Conservation (phyloP, 2,797 vertebrate genomes). For the Crenuchus spilurus region DNA sequence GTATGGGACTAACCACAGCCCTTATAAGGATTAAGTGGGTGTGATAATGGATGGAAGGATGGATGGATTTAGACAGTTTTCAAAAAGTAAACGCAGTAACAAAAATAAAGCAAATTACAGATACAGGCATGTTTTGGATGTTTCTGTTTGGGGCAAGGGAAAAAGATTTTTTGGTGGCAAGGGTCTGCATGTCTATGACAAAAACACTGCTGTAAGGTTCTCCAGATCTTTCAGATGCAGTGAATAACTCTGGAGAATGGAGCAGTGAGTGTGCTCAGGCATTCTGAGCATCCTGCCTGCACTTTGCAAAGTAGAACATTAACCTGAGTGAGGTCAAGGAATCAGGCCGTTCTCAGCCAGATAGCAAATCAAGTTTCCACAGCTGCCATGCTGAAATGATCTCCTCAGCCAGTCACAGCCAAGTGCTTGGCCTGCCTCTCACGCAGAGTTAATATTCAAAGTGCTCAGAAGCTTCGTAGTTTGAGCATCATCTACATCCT, state of each 20-base stretch:
- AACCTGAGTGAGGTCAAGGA: conserved; percentile 49
- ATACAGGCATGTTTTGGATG: no score
- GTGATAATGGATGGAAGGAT: no score
- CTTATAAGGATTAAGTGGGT: no score
- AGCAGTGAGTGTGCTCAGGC: conserved; percentile 42
- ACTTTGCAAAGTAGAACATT: conserved; percentile 49
- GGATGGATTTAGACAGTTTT: no score
- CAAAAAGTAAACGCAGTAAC: no score
- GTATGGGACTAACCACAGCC: no score
- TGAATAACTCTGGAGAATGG: conserved; percentile 42
- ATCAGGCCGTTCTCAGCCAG: conserved; percentile 36
- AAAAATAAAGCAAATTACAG: no score
- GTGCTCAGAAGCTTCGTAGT: neutral
- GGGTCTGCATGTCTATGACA: neutral
- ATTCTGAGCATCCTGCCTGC: conserved; percentile 39
- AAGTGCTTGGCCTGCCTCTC: neutral
- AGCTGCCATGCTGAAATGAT: conserved; percentile 25
- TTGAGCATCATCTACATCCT: conserved; percentile 1
- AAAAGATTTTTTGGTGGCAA: neutral
- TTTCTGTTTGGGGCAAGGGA: no score
- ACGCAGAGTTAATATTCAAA: conserved; percentile 38
- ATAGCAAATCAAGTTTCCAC: conserved; percentile 49
- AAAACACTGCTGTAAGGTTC: conserved; percentile 35
- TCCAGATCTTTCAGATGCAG: conserved; percentile 30
- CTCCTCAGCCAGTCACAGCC: neutral